Base-by-base conservation (phyloP, 2,888 invertebrate species). In the Lithophane semibrunnea region DNA sequence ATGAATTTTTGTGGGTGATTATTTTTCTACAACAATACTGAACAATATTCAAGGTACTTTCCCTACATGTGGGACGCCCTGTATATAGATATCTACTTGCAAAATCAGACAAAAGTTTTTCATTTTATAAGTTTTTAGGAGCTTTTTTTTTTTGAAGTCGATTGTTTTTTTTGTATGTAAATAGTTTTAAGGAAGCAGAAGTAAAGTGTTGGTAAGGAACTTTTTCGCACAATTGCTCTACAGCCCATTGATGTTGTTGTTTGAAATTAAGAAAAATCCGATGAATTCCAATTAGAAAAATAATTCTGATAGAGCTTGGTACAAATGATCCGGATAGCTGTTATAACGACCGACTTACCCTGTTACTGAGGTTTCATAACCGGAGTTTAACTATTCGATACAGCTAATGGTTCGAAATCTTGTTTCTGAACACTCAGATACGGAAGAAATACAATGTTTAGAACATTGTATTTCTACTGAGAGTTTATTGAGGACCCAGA, bases 321-420 rank as follows among this genome's bases (percentile, higher is more conserved):
- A 65, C 16, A 10, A 65, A 65, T 16, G n/a, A 65, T 44, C 16
- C 44, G 64, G 44, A 44, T n/a, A 10, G 42, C 9, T n/a, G n/a
- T 44, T 65, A 5, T 64, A 65, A 24, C 16, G n/a, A 24, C 44
- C 44, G 9, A 44, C 10, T n/a, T 10, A 65, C 44, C 42, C 16
- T 2, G 64, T 65, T n/a, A n/a, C n/a, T n/a, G n/a, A 64, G 44
- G n/a, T 44, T 64, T 64, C n/a, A n/a, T 64, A 64, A n/a, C n/a
- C 13, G n/a, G 13, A 42, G n/a, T 42, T 63, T 37, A 37, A 63
- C 13, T 42, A 42, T 61, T 37, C 5, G 18, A 61, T 18, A 29
- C 1, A 2, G 29, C 18, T 12, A 29, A 13, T 21, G 37, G 64
- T 44, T 64, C 12, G n/a, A 44, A n/a, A 10, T 24, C 9, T 65